Evolutionary conservation across 2,888 invertebrate genomes (phyloP), one percentile per base, ranked within the genome.

Genomic region (Sphecodes monilicornis): DNA sequence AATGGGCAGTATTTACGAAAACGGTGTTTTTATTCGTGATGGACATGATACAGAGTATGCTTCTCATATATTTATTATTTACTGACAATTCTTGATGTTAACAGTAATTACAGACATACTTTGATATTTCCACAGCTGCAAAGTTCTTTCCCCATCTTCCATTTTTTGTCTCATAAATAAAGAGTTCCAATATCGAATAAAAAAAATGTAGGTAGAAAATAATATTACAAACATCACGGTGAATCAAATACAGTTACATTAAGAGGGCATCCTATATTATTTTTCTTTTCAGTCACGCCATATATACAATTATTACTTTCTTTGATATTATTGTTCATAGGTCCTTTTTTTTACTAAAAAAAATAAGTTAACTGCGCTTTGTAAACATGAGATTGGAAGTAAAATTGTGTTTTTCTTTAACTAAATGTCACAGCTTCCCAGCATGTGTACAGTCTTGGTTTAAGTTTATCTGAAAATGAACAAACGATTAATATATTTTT

Each of bases 381-480:
- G 76, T 64, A 87, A 86, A 82, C 32, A 77, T 82, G 79, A 80
- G 76, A 74, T 82, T 92, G 92, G 92, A 92, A 92, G 93, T 90
- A 87, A 78, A 88, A 78, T 75, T 77, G 85, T 84, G 84, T 82
- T 83, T 78, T 68, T 80, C 76, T 88, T 86, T 84, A 91, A 91
- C 81, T 92, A 91, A 91, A 93, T 89, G 82, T 88, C 90, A 90
- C 91, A 91, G 91, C 89, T 90, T 89, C 77, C 75, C 85, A 88
- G 90, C 90, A 60, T 91, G 90, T 90, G 90, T 91, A 90, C 93
- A 94, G 93, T 93, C 93, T 93, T 94, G 88, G 86, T 91, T 93
- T 90, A 90, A 89, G 91, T 91, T 93, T 91, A 93, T 92, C 93
- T 94, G 90, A 83, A 93, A 90, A 43, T 22, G 60, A 29, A 88